Evolutionary conservation across 2,888 invertebrate genomes (phyloP), one percentile per base, ranked within the genome.

Genomic region (Temnothorax unifasciatus): DNA sequence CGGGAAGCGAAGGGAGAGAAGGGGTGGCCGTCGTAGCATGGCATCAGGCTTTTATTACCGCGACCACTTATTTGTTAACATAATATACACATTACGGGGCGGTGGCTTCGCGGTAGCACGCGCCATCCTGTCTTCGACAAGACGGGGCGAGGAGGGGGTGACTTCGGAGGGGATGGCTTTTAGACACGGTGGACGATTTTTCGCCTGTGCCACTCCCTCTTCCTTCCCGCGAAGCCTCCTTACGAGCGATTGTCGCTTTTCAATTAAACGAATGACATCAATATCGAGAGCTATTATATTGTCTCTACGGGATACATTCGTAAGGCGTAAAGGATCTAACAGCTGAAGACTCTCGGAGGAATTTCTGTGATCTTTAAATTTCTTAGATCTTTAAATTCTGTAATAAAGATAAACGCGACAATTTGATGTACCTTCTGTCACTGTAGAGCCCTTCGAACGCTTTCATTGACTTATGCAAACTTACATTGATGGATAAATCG

Each of bases 31-130:
- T 61, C 59, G 71, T 54, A 73, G 83, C 59, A 66, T 64, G 83
- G 69, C 54, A n/a, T n/a, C n/a, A 87, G 82, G 92, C 94, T 93
- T 94, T 94, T 93, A 93, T 94, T 94, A 92, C 93, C 90, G 90
- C 91, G 90, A 92, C 92, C 93, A 93, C 93, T 94, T 94, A 94
- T 94, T 94, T 94, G 94, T 94, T 94, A 94, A 94, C 93, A 94
- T 94, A 94, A 94, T 94, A 94, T 93, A 93, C 93, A 93, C 93
- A 93, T 93, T 93, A 93, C 86, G 88, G 85, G 86, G 85, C 86
- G 88, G 86, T 86, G 91, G 89, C 73, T 90, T 75, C 81, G 79
- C 71, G 85, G 86, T 84, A 87, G 90, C 90, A 90, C 90, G 90
- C 90, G 89, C 87, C 90, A 83, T 77, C 66, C 84, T 68, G 63